phyloP scores from a whole-genome alignment of 2,888 invertebrate genomes.

The Fragum fragum region DNA sequence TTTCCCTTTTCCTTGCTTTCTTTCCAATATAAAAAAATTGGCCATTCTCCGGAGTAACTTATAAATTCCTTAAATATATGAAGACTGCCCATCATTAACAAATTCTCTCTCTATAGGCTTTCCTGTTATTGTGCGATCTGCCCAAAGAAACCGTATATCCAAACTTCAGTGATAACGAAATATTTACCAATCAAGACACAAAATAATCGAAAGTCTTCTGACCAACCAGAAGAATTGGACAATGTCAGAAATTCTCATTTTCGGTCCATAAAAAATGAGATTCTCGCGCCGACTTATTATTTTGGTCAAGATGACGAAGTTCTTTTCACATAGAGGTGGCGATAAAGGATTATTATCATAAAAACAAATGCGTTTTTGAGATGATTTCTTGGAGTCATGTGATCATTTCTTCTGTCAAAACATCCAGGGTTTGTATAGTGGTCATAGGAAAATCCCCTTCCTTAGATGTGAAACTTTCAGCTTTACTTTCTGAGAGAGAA shows the following conservation, averaged over 20 bases:
- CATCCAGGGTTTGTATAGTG: neutral
- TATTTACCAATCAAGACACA: neutral
- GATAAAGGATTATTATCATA: conserved; percentile 16
- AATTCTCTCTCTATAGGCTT: no score
- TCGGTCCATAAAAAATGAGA: neutral
- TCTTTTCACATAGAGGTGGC: neutral
- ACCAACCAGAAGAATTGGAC: neutral
- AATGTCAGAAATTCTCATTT: neutral
- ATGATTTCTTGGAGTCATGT: conserved; percentile 13
- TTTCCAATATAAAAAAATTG: no score
- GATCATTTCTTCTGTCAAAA: conserved; percentile 21
- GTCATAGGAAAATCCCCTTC: neutral
- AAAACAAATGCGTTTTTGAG: conserved; percentile 9
- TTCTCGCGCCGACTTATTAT: neutral
- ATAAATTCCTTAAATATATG: no score
- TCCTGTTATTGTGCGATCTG: no score
- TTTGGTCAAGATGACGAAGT: neutral
- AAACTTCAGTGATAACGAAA: neutral
- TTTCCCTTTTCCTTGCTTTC: no score
- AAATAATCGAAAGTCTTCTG: neutral
- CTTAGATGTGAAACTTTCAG: no score
- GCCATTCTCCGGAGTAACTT: no score
- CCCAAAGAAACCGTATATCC: no score
- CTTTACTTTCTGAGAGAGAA: no score
- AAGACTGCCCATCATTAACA: no score